Conservation (phyloP, 2,113 vertebrate species). For the Sinocyclocheilus maitianheensis region DNA sequence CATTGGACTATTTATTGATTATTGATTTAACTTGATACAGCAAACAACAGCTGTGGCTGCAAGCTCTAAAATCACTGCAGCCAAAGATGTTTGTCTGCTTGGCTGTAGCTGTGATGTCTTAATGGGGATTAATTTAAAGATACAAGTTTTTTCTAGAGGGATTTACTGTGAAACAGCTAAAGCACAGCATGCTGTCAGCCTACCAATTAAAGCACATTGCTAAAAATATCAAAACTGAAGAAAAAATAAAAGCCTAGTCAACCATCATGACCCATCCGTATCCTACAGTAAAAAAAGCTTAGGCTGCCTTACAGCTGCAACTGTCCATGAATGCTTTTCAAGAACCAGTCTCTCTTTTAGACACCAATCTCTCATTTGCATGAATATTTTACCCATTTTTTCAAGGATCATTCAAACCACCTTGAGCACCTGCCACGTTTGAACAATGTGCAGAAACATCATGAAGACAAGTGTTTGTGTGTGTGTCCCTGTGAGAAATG, state of each 20-base stretch:
- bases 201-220: background rate
- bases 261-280: background rate
- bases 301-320: background rate
- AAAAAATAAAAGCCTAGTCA: background rate
- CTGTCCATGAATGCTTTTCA: conserved; percentile 3
- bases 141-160: background rate
- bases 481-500: conserved; percentile 39
- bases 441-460: conserved; percentile 34
- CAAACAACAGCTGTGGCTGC: background rate
- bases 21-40: background rate
- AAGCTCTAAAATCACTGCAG: background rate
- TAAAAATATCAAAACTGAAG: background rate
- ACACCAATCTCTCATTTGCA: conserved; percentile 2
- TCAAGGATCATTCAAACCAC: conserved; percentile 30
- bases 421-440: conserved; percentile 10
- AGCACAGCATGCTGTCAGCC: background rate
- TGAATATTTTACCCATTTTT: conserved; percentile 23
- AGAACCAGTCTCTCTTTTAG: background rate
- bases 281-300: no score
- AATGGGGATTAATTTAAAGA: background rate
- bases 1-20: background rate
- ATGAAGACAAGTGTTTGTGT: conserved; percentile 24
- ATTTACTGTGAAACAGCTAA: background rate
- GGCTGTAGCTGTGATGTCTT: background rate
- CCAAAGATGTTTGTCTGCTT: background rate